Conservation (phyloP, 2,888 invertebrate genomes). For the Rugalucina vietnamica region DNA sequence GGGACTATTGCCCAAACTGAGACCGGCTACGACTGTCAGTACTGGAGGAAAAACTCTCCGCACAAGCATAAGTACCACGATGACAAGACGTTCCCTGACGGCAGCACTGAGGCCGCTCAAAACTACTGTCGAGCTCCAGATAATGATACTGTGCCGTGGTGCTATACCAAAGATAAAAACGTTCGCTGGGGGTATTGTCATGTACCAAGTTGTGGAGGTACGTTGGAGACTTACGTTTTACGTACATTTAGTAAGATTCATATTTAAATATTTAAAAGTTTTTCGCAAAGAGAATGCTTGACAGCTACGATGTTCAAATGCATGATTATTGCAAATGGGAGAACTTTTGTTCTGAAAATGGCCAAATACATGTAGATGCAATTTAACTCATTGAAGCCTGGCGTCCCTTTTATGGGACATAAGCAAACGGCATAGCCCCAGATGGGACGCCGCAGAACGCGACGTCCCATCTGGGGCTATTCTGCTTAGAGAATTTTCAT, state of each 20-base stretch:
- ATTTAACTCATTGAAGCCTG: too few species aligned
- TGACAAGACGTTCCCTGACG: conserved; percentile 47
- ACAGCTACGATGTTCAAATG: not conserved
- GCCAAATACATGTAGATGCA: too few species aligned
- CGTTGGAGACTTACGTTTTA: too few species aligned
- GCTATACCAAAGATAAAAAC: conserved; percentile 50
- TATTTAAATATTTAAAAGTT: not conserved
- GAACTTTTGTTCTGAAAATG: not conserved
- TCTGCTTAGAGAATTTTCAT: too few species aligned
- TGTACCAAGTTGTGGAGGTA: conserved; percentile 46
- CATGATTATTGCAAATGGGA: not conserved
- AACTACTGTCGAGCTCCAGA: conserved; percentile 55
- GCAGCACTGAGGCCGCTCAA: conserved; percentile 25
- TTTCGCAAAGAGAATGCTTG: not conserved
- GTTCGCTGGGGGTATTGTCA: conserved; percentile 55
- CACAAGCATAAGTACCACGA: conserved; percentile 51
- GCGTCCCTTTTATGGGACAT: too few species aligned
- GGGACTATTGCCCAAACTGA: conserved; percentile 37
- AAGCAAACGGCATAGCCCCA: too few species aligned
- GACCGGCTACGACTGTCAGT: conserved; percentile 40
- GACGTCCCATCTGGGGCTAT: too few species aligned
- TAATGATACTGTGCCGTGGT: conserved; percentile 48
- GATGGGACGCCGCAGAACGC: too few species aligned
- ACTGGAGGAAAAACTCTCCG: conserved; percentile 38
- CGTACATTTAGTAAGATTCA: too few species aligned